A percentile compares a stretch with the other conserved stretches of the same genome.
These are phyloP conservation scores for Centrocercus urophasianus DNA, from an alignment of 2,113 vertebrate genomes.

Conservation along the genomic window DNA sequence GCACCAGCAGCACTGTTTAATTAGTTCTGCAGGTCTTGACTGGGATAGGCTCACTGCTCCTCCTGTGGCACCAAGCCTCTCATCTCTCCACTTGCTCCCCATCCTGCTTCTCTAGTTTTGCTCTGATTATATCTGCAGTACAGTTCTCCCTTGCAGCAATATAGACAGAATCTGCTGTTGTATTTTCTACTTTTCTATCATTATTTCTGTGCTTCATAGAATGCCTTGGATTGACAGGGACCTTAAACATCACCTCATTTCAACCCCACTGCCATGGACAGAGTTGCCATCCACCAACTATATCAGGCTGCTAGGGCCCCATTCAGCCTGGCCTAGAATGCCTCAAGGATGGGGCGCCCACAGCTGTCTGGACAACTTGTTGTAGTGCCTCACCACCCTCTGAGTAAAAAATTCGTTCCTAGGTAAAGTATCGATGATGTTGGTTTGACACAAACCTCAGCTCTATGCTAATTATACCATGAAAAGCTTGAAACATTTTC, in stretches of 20 bases:
- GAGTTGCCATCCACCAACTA: too few relatives aligned
- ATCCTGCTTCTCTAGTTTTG: background rate
- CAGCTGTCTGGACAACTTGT: too few relatives aligned
- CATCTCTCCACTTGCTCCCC: background rate
- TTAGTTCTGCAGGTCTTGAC: background rate
- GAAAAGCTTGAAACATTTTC: background rate
- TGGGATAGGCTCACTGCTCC: background rate
- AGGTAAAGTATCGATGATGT: background rate
- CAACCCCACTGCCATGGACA: too few relatives aligned
- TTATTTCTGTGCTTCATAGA: background rate
- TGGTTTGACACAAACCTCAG: background rate
- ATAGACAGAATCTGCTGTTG: background rate
- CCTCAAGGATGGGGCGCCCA: too few relatives aligned
- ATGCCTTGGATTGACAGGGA: too few relatives aligned
- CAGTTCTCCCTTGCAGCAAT: background rate
- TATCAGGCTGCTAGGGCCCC: too few relatives aligned
- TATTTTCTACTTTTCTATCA: background rate
- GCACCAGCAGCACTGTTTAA: background rate
- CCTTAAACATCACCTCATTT: too few relatives aligned
- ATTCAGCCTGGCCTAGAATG: too few relatives aligned
- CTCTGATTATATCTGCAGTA: background rate
- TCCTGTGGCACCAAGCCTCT: background rate
- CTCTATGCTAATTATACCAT: background rate
- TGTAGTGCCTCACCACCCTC: too few relatives aligned
- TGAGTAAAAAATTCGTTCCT: too few relatives aligned